phyloP scores from a whole-genome alignment of 2,888 invertebrate species.

The Oscheius sp. region DNA sequence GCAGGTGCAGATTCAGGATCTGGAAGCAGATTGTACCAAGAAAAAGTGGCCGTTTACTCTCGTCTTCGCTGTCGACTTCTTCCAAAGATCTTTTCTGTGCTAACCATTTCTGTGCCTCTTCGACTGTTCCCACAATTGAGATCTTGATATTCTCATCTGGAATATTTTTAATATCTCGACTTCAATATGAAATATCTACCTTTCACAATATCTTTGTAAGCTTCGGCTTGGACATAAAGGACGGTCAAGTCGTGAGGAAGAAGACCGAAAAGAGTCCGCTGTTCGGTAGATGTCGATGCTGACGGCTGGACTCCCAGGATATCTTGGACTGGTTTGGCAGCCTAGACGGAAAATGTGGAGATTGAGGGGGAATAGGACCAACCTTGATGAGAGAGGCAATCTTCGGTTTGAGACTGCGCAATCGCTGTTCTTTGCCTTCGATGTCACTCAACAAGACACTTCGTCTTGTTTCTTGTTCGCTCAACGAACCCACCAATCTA shows the following conservation, averaged over 20 bases:
- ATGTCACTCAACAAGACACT: conserved; percentile 63
- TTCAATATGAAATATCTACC: conserved; percentile 23
- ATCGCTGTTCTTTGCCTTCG: conserved; percentile 60
- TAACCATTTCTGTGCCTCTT: conserved; percentile 16
- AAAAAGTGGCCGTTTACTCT: no score
- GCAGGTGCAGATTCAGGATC: neutral
- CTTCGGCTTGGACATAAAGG: conserved; percentile 48
- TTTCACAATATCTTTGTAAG: conserved; percentile 53
- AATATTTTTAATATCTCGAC: neutral
- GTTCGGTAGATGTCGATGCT: conserved; percentile 25
- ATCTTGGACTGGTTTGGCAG: conserved; percentile 51
- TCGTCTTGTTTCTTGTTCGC: conserved; percentile 60
- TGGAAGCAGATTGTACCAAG: no score
- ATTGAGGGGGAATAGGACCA: neutral
- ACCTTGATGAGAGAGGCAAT: conserved; percentile 43
- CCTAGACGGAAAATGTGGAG: conserved; percentile 30
- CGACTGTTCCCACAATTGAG: conserved; percentile 1
- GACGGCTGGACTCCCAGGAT: conserved; percentile 46
- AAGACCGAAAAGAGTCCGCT: conserved; percentile 39
- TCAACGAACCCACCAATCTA: conserved; percentile 55
- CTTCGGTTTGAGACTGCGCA: conserved; percentile 48
- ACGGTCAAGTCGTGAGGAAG: conserved; percentile 48
- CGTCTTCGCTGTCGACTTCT: conserved; percentile 15
- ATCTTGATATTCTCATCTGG: neutral
- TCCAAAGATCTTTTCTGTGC: neutral